Evolutionary conservation across 2,888 invertebrate genomes (phyloP), one percentile per base, ranked within the genome.

Genomic region (Aquatica leii): DNA sequence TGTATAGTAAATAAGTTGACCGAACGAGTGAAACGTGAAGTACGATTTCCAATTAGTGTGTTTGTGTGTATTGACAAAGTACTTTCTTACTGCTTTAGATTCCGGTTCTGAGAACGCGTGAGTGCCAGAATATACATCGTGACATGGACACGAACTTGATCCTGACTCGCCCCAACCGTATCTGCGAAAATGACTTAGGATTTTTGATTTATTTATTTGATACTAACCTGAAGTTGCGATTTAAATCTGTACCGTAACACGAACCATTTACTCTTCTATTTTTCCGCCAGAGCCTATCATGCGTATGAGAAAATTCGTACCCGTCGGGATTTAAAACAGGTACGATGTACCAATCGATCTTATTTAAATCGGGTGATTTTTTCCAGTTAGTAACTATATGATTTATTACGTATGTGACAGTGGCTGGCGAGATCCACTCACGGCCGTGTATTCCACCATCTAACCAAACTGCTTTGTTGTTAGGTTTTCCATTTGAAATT

Each of bases 161-260:
- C 96, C 96, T 74, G 89, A 86, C 55, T 93, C 92, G 41, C 92
- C 94, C 94, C 94, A 97, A 55, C 91, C 88, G 73, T 90, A 92
- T 62, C 87, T 87, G 31, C 6, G 46, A 63, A 35, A 20, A 11
- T 4, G 4, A 6, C 9, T 31, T 6, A 31, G 4, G 14, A 12
- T 8, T n/a, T n/a, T n/a, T n/a, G n/a, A n/a, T n/a, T n/a, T n/a
- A 54, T n/a, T 24, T 24, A 24, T 2, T 24, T 24, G 24, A n/a
- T 6, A 24, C 24, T 69, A 70, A 80, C 83, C 93, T 93, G 77
- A 93, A 96, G 81, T 96, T 96, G 66, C 96, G 87, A 77, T 94
- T 94, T 1, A 94, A 86, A 80, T 95, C 94, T 0, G 90, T 89
- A 0, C 94, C 94, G 0, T 87, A 82, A 73, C 94, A 93, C 37